Evolutionary conservation across 1,140 invertebrate species (phyloP).

Genomic region (Neotoxoptera formosana): DNA sequence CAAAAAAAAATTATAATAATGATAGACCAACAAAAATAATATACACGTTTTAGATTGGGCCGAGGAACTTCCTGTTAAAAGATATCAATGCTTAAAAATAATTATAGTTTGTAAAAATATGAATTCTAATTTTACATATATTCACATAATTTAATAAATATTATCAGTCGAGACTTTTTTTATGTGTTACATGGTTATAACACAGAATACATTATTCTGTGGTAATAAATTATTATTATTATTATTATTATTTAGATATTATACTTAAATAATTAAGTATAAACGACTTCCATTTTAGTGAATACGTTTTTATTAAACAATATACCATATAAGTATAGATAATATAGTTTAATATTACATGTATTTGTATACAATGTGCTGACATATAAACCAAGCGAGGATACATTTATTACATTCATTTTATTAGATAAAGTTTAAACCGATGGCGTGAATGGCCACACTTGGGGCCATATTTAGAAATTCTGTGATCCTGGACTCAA

Average conservation of each 20-base stretch:
- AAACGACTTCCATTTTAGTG: too few species aligned
- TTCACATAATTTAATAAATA: not conserved
- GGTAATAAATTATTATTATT: too few species aligned
- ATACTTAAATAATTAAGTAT: not conserved
- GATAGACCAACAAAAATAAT: not conserved
- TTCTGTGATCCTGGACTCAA: too few species aligned
- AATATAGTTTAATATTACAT: too few species aligned
- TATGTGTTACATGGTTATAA: not conserved
- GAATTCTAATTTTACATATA: not conserved
- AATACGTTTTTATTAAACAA: not conserved
- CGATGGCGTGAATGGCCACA: not conserved
- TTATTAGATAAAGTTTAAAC: not conserved
- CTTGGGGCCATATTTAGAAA: too few species aligned
- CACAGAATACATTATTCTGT: not conserved
- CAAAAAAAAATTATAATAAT: not conserved
- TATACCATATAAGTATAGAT: not conserved
- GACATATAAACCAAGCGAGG: too few species aligned
- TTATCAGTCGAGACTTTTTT: not conserved
- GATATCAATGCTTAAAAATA: not conserved
- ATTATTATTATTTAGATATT: not conserved
- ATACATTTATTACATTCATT: not conserved
- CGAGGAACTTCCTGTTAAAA: not conserved
- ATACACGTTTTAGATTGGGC: not conserved
- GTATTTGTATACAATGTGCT: too few species aligned
- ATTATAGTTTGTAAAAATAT: not conserved